Evolutionary conservation across 2,888 invertebrate species (phyloP), one percentile per base, ranked within the genome.

Genomic region (Cheiracanthium punctorium): DNA sequence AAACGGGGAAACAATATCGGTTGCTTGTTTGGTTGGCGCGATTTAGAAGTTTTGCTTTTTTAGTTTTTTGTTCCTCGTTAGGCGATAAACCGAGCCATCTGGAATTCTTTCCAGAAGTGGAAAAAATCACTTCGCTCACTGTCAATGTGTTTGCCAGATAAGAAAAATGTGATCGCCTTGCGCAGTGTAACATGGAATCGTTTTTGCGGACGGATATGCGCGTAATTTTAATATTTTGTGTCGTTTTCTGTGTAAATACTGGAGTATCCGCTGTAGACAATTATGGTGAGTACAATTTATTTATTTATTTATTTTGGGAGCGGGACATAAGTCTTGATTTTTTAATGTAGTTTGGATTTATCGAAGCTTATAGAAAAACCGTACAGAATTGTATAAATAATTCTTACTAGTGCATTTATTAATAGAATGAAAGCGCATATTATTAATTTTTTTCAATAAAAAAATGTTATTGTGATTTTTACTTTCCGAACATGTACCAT

Each of bases 131-230:
- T 17, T 58, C 14, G 14, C 17, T 48, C 58, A 24, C 58, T 58
- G 58, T 58, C 58, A 58, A 58, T 58, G 58, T 17, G 20, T 58
- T 58, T 58, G 8, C 24, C 58, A 58, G 58, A 58, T 58, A 58
- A 58, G 58, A 58, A 58, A 58, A 58, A 58, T 58, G 58, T 58
- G 58, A 58, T 58, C 58, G 48, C n/a, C 48, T 48, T 48, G 4
- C 24, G 24, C 20, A 48, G 20, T 5, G 7, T 24, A 58, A 17
- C 5, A 58, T 58, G 58, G 58, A 58, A 24, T 58, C 24, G 20
- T 17, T 58, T 24, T 58, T 24, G 24, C 58, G 58, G 58, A 5
- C 7, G 20, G 58, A 58, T 58, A 24, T 58, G 4, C 24, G 24
- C 12, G 58, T 12, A 7, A 24, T 24, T 24, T 24, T 58, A 7